Evolutionary conservation across 2,797 vertebrate genomes (phyloP).

Genomic region (Hydrocynus forskahlii): DNA sequence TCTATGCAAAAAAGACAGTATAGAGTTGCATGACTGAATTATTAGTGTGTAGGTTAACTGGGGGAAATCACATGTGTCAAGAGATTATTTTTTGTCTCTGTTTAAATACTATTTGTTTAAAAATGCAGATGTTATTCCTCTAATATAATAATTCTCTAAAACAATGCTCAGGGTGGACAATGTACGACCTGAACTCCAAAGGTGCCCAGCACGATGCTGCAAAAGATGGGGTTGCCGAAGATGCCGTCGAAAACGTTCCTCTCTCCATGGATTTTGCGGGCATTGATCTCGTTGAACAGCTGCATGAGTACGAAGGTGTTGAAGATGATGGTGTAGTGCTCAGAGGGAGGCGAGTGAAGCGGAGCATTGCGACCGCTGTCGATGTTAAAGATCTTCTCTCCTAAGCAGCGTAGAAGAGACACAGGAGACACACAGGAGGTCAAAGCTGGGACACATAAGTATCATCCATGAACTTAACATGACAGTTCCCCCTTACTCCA

Average conservation of each 20-base stretch:
- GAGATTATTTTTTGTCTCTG: not conserved
- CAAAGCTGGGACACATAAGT: not conserved
- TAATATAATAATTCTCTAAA: no score
- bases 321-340: constrained; percentile 93
- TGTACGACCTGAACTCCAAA: constrained; percentile 81
- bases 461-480: not conserved
- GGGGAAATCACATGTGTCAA: no score
- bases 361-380: constrained; percentile 89
- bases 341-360: constrained; percentile 86
- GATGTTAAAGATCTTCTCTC: constrained; percentile 90
- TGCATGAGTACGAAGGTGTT: constrained; percentile 92
- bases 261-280: constrained; percentile 89
- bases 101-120: not conserved
- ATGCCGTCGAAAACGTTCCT: constrained; percentile 88
- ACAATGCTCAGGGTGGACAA: not conserved
- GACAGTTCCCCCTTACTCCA: not conserved
- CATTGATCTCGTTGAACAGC: constrained; percentile 89
- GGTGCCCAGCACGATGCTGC: constrained; percentile 86
- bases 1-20: not conserved
- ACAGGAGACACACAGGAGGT: not conserved
- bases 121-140: no score
- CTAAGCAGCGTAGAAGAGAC: constrained; percentile 62
- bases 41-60: no score
- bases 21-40: not conserved
- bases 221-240: constrained; percentile 87